These are phyloP conservation scores for Nycticorax nycticorax DNA, from an alignment of 2,113 vertebrate genomes.

Conservation along the genomic window DNA sequence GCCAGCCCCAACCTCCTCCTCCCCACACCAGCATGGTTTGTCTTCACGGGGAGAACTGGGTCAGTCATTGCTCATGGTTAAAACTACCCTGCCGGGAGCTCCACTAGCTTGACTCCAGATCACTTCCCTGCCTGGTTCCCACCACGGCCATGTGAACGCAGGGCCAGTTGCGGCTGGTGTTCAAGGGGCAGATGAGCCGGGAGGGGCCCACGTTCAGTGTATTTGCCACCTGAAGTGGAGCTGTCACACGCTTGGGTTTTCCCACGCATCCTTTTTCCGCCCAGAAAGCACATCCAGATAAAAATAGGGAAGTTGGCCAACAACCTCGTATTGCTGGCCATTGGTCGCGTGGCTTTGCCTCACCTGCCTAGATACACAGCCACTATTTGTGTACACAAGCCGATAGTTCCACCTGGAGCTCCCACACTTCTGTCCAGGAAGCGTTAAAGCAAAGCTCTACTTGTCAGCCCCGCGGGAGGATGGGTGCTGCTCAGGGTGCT, in stretches of 20 bases:
- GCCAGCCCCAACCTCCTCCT: neutral
- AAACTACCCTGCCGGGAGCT: neutral
- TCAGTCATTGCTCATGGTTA: neutral
- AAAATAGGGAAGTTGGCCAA: neutral
- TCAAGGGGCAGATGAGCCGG: neutral
- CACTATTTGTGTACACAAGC: neutral
- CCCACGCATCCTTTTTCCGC: neutral
- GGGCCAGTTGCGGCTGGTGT: neutral
- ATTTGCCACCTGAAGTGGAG: neutral
- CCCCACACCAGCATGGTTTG: accelerated
- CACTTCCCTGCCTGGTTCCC: neutral
- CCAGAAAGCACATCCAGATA: neutral
- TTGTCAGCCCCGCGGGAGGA: neutral
- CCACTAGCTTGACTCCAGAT: neutral
- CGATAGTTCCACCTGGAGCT: neutral
- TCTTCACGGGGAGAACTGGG: neutral
- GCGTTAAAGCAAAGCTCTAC: neutral
- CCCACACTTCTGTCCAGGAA: neutral
- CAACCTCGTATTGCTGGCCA: neutral
- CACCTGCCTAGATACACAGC: constrained; percentile 15
- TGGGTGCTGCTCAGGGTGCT: neutral
- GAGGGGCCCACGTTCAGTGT: neutral
- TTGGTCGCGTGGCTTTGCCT: neutral
- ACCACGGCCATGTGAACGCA: accelerated
- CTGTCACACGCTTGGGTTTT: neutral